Evolutionary conservation across 2,888 invertebrate genomes (phyloP).

Genomic region (Eristalinus sepulchralis): DNA sequence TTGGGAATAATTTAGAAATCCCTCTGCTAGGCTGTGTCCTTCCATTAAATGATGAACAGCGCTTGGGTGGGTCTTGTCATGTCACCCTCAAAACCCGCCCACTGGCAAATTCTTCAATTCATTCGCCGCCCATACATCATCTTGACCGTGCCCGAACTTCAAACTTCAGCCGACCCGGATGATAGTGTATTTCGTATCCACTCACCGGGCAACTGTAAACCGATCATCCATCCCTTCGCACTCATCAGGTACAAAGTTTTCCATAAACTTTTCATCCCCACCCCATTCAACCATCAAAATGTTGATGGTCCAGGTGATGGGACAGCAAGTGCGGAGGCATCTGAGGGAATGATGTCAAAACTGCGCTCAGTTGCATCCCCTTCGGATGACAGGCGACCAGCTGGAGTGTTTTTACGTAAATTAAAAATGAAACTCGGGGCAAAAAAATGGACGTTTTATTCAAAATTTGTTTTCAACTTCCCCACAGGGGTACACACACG

Average conservation of each 20-base stretch:
- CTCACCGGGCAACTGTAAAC: not conserved
- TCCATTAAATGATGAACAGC: not conserved
- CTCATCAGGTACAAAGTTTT: conserved; percentile 14
- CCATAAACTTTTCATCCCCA: conserved; percentile 18
- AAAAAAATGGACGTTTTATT: not conserved
- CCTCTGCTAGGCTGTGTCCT: not conserved
- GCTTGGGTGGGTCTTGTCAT: not conserved
- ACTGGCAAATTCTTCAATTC: not conserved
- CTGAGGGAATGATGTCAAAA: not conserved
- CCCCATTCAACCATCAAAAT: conserved; percentile 20
- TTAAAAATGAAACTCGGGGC: not conserved
- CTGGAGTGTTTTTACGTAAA: not conserved
- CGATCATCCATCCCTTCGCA: not conserved
- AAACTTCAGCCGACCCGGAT: not conserved
- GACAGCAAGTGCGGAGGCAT: not conserved
- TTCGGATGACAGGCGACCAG: not conserved
- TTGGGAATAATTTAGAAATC: not conserved
- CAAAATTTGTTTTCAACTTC: not conserved
- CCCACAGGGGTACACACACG: not conserved
- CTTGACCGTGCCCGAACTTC: not conserved
- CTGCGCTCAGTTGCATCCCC: conserved; percentile 9
- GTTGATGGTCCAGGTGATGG: not conserved
- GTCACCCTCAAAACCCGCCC: not conserved
- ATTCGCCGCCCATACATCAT: not conserved
- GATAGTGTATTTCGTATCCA: conserved; percentile 6